Evolutionary conservation across 2,888 invertebrate genomes (phyloP), one percentile per base, ranked within the genome.

Genomic region (Bellardia bayeri): DNA sequence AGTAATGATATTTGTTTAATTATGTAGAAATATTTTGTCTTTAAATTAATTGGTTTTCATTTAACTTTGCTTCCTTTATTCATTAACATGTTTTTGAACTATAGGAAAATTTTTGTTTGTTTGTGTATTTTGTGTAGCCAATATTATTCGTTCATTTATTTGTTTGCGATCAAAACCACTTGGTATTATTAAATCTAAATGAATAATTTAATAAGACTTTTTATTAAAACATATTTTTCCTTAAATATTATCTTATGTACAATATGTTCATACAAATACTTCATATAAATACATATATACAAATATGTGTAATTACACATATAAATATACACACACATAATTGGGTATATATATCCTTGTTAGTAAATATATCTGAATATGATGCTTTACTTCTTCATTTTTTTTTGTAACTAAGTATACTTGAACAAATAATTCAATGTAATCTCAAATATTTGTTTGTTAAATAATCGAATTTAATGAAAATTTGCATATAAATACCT

Each of bases 391-490:
- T n/a, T 37, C 7, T 33, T 40, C 9, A n/a, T n/a, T 54, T 8
- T n/a, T 61, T 45, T 14, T 30, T 42, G 7, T 58, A 45, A 30
- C 45, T 61, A 33, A 58, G 58, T 74, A 54, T 74, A 45, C 63
- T 76, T 64, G 16, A 71, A 16, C 64, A 78, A 71, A 71, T 86
- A 83, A 76, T 76, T 86, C 80, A 64, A 80, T 80, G 49, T 80
- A 80, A 81, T 80, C 58, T 80, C 64, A 86, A 83, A 86, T 80
- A 86, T 86, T 86, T 83, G 75, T 80, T 76, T 86, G 75, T 75
- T 37, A 51, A 75, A 83, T 83, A 86, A 86, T 80, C 80, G 80
- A 86, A 80, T 86, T 80, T 51, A 76, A 80, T 71, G 16, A 61
- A 80, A 86, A 86, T 83, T 86, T 86, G 71, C 76, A 83, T 86